Percentiles rank a stretch among this genome's conserved stretches.
phyloP scores from a whole-genome alignment of 2,888 invertebrate genomes.

The Lottia scabra region DNA sequence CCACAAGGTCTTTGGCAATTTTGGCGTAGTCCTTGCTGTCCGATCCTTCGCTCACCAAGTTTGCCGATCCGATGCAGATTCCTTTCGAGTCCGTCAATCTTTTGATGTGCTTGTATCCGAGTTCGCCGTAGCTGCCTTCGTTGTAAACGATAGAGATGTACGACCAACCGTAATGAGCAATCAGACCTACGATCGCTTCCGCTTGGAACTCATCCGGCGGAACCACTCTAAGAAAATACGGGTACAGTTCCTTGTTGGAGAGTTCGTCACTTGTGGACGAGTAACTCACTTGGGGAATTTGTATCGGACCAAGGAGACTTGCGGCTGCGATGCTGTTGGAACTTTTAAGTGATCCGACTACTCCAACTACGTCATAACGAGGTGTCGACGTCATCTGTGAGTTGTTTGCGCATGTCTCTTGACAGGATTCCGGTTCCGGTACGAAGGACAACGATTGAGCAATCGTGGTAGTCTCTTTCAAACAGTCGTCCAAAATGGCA shows the following conservation, averaged over 20 bases:
- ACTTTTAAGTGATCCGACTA: constrained; percentile 43
- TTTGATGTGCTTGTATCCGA: constrained; percentile 36
- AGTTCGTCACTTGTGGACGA: constrained; percentile 45
- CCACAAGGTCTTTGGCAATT: constrained; percentile 22
- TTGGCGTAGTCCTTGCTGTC: constrained; percentile 18
- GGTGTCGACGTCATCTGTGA: not conserved
- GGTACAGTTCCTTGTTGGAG: constrained; percentile 41
- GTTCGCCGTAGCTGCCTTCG: constrained; percentile 72
- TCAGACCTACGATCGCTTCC: constrained; percentile 39
- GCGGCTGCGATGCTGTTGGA: constrained; percentile 42
- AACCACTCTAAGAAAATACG: constrained; percentile 53
- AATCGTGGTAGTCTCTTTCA: constrained; percentile 41
- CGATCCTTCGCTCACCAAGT: constrained; percentile 16
- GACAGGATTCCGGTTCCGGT: constrained; percentile 9
- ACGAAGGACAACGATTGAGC: constrained; percentile 49
- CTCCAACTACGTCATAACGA: constrained; percentile 39
- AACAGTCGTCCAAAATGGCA: constrained; percentile 51
- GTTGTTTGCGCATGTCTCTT: constrained; percentile 6
- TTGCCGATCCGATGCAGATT: constrained; percentile 42
- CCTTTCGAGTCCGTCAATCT: constrained; percentile 22
- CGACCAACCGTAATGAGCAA: constrained; percentile 76
- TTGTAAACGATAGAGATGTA: constrained; percentile 81
- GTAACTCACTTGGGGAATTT: constrained; percentile 45
- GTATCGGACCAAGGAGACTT: constrained; percentile 35
- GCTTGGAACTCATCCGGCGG: constrained; percentile 49